phyloP scores from a whole-genome alignment of 1,140 invertebrate genomes.

The Aleiodes sp. region DNA sequence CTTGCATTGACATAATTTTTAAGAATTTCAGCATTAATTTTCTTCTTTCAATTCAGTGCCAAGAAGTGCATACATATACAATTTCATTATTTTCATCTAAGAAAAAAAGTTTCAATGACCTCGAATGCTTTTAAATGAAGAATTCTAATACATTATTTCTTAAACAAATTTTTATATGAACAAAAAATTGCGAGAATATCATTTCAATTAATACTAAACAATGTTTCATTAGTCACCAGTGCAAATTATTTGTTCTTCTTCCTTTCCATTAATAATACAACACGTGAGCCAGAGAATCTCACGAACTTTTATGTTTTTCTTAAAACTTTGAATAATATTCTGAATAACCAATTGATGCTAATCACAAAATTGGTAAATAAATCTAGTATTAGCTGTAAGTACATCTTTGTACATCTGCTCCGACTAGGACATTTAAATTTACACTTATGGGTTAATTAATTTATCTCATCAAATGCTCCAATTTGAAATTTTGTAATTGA shows the following conservation, averaged over 20 bases:
- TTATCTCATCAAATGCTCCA: neutral
- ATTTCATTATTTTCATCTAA: constrained; percentile 4
- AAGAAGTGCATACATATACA: constrained; percentile 9
- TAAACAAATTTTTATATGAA: neutral
- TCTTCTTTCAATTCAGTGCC: constrained; percentile 2
- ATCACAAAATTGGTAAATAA: constrained; percentile 13
- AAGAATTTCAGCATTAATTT: neutral
- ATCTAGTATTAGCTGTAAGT: constrained; percentile 39
- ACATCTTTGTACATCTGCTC: constrained; percentile 41
- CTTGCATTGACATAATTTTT: neutral
- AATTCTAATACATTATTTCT: neutral
- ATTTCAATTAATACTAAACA: constrained; percentile 9
- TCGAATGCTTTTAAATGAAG: too few species aligned
- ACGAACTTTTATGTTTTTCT: neutral
- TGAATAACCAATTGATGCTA: constrained; percentile 7
- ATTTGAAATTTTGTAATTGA: neutral
- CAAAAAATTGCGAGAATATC: neutral
- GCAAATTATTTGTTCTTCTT: constrained; percentile 9
- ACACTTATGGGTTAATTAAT: constrained; percentile 35
- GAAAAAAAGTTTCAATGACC: neutral
- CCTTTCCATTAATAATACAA: constrained; percentile 14
- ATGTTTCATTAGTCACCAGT: constrained; percentile 26
- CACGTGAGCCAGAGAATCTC: neutral
- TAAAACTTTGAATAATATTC: neutral
- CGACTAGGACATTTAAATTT: constrained; percentile 40